Base-by-base conservation (phyloP, 2,888 invertebrate genomes). In the Chromoteleia sp. region DNA sequence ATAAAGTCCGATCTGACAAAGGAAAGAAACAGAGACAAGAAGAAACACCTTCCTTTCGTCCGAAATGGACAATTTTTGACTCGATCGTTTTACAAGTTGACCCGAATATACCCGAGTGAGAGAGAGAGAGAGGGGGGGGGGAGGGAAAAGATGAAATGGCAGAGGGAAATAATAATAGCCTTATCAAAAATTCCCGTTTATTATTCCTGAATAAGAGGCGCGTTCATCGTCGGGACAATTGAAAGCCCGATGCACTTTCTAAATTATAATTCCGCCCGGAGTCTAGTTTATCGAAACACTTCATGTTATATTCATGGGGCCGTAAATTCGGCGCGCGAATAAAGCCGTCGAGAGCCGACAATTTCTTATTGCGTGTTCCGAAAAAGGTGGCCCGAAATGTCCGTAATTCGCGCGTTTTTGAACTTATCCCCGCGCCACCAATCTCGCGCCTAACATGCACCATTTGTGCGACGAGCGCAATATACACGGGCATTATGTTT, bases 401-500 rank as follows among this genome's bases (percentile, higher is more conserved):
- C 43, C 43, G 43, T 59, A 59, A 67, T 76, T 70, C 61, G 61
- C 45, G 56, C 56, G 10, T 56, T 52, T 56, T 52, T 59, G 10
- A 54, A 76, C 45, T 68, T 61, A 76, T 68, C 43, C 14, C 0
- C 30, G 59, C 41, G 58, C 39, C 43, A 58, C 67, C 67, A 75
- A 68, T 68, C 75, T 50, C 45, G 39, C 29, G 68, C 67, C 61
- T 71, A 71, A 81, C 71, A 73, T 76, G 81, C 71, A 67, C 45
- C 75, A 70, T 65, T 75, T 56, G 67, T 30, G 67, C 52, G 65
- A 58, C 61, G 63, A 41, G 45, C 10, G 43, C 56, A 63, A 75
- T 75, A 43, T 65, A 68, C 61, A 56, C 61, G 63, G 41, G 68
- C 79, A 76, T 79, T 73, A 71, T 65, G 80, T 81, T 76, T 65